Conservation (phyloP, 2,888 invertebrate genomes). For the Drosophila ustulata region DNA sequence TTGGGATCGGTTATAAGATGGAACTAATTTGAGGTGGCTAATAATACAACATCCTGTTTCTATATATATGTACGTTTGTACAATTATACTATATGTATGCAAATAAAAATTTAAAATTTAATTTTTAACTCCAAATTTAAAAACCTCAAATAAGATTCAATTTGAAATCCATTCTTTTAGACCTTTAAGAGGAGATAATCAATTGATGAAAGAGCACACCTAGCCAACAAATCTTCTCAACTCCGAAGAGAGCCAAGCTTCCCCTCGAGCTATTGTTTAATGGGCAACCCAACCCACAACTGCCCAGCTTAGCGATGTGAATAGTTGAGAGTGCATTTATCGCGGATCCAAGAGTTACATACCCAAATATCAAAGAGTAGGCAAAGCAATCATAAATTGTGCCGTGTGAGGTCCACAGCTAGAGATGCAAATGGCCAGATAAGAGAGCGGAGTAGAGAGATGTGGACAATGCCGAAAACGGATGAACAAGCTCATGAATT, state of each 20-base stretch:
- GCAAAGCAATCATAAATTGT: constrained; percentile 54
- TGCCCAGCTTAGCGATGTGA: constrained; percentile 5
- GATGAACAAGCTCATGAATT: constrained; percentile 62
- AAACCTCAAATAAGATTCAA: too few relatives aligned
- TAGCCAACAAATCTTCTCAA: not conserved
- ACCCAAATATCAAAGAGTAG: constrained; percentile 2
- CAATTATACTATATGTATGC: too few relatives aligned
- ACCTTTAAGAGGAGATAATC: too few relatives aligned
- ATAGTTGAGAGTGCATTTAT: constrained; percentile 48
- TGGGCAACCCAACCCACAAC: constrained; percentile 1
- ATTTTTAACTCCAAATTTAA: too few relatives aligned
- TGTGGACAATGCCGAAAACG: constrained; percentile 61
- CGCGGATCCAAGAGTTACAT: constrained; percentile 49
- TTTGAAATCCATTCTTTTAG: too few relatives aligned
- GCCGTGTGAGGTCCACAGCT: constrained; percentile 70
- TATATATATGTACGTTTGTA: too few relatives aligned
- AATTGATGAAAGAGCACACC: not conserved
- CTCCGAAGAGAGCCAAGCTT: not conserved
- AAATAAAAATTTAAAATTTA: too few relatives aligned
- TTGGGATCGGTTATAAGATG: not conserved
- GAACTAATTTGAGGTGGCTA: not conserved
- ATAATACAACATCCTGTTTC: not conserved
- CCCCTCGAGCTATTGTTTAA: not conserved
- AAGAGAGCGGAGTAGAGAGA: constrained; percentile 21
- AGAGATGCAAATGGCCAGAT: constrained; percentile 36